Base-by-base conservation (phyloP, 1,140 invertebrate genomes). In the Drosophila kanapiae region DNA sequence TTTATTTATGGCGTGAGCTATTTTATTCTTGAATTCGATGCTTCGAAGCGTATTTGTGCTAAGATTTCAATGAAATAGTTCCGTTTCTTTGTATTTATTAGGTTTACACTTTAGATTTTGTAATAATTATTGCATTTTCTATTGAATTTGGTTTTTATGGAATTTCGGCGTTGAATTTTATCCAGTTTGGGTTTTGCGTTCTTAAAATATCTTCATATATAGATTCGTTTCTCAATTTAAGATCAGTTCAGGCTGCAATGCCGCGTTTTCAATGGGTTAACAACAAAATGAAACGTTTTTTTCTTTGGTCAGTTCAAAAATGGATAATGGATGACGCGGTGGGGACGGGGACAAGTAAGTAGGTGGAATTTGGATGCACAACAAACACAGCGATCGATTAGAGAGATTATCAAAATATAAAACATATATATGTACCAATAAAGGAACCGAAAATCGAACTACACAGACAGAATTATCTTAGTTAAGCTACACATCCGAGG, bases 181-280 rank as follows among this genome's bases (percentile, higher is more conserved):
- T 51, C 47, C 29, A 37, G 31, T 62, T 61, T 29, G 48, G 6
- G 18, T 27, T 62, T 61, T 29, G 48, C 9, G 18, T 27, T 61
- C 47, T 27, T 49, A 61, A 51, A 18, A 54, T 62, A 43, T 65
- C 9, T 61, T 33, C 35, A 23, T 49, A 42, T 40, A 49, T 40
- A 49, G 47, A 43, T 69, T 69, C 60, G 60, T 54, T 70, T 70
- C 48, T 54, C 67, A 38, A 68, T 38, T 70, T 45, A 56, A 54
- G 65, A 56, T 70, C 67, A 68, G 67, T 70, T 70, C 67, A 38
- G 67, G 67, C 67, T 70, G 67, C 67, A 70, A 69, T 68, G 67
- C 63, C 67, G 63, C 67, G 67, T 54, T 54, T 68, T 56, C 62
- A 70, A 70, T 70, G 67, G 67, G 37, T 70, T 54, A 69, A 69